phyloP scores from a whole-genome alignment of 2,888 invertebrate genomes.

The Lissocephala sabroskyi region DNA sequence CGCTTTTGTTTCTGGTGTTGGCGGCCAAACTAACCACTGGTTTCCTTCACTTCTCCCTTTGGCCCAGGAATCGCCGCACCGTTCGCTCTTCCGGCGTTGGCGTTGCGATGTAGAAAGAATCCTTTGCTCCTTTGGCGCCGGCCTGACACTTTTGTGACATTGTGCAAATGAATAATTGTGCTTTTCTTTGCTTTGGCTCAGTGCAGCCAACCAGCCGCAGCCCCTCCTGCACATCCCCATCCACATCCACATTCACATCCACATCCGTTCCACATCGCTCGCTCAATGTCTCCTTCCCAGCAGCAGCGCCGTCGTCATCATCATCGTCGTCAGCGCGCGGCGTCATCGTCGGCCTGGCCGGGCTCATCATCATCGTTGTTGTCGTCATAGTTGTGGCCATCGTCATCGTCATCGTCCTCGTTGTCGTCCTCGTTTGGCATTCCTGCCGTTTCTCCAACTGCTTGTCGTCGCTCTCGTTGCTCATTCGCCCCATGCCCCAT shows the following conservation, averaged over 20 bases:
- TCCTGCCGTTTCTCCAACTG: slow-evolving; percentile 31
- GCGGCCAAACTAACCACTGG: too few species aligned
- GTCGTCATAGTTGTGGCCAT: too few species aligned
- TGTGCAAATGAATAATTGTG: slow-evolving; percentile 70
- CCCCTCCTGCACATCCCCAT: neutral
- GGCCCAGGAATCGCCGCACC: slow-evolving; percentile 44
- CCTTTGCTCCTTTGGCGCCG: slow-evolving; percentile 67
- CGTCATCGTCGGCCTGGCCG: slow-evolving; percentile 35
- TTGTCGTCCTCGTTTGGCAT: slow-evolving; percentile 20
- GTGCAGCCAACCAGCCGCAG: slow-evolving; percentile 3
- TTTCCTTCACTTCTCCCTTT: neutral
- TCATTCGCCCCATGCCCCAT: slow-evolving; percentile 36
- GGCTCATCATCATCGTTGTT: too few species aligned
- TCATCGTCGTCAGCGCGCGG: slow-evolving; percentile 4
- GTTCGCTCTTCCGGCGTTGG: slow-evolving; percentile 65
- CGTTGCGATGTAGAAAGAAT: slow-evolving; percentile 36
- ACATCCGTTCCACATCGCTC: slow-evolving; percentile 64
- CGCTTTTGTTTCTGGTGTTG: slow-evolving; percentile 41
- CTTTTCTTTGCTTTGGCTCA: slow-evolving; percentile 58
- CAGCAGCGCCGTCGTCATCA: slow-evolving; percentile 1
- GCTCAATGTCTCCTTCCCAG: slow-evolving; percentile 49
- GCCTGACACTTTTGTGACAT: slow-evolving; percentile 67
- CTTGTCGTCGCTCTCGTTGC: slow-evolving; percentile 56
- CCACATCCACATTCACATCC: slow-evolving; percentile 56
- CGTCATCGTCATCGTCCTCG: slow-evolving; percentile 36